phyloP scores from a whole-genome alignment of 2,797 vertebrate genomes.

The Labeo calbasu region DNA sequence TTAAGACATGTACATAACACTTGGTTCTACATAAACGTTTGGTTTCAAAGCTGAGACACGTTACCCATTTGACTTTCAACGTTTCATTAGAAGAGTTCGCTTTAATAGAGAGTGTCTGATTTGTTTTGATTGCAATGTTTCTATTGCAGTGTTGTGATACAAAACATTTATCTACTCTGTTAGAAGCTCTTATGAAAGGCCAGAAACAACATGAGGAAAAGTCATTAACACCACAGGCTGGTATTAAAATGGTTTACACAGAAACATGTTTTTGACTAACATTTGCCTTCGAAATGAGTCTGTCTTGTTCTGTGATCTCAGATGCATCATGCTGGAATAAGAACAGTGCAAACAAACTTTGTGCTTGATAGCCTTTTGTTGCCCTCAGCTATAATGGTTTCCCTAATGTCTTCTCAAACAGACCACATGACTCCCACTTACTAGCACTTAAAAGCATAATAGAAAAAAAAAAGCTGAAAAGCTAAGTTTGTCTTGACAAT shows the following conservation, averaged over 20 bases:
- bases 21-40: background rate
- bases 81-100: background rate
- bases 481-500: background rate
- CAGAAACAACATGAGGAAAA: constrained; percentile 4
- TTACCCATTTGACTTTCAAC: background rate
- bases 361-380: constrained; percentile 10
- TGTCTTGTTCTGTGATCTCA: constrained; percentile 37
- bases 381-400: constrained; percentile 26
- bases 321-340: constrained; percentile 13
- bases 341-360: constrained; percentile 18
- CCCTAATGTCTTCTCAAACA: constrained; percentile 19
- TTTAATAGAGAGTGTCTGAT: background rate
- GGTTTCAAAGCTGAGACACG: background rate
- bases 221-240: constrained; percentile 20
- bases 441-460: constrained; percentile 24
- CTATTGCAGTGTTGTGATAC: background rate
- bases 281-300: constrained; percentile 8
- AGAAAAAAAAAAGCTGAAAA: background rate
- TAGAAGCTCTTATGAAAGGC: background rate
- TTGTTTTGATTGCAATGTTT: background rate
- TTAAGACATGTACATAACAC: background rate
- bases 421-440: constrained; percentile 32
- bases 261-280: constrained; percentile 5
- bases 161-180: constrained; percentile 16
- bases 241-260: constrained; percentile 9